Evolutionary conservation across 2,888 invertebrate genomes (phyloP).

Genomic region (Andrena flavipes): DNA sequence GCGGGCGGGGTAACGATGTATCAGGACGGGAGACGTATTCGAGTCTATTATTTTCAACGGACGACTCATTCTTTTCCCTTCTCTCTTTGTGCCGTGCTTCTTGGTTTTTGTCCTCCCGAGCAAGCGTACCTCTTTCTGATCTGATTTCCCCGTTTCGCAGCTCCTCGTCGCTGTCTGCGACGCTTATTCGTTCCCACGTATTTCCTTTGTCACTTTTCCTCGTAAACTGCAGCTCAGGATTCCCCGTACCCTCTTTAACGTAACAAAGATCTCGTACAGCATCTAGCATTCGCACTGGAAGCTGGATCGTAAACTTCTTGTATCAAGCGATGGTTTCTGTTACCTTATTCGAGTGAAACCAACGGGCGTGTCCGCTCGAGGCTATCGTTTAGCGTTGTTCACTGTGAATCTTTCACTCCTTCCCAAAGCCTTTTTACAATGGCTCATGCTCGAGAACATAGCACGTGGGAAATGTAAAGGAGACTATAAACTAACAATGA

Average conservation of each 20-base stretch:
- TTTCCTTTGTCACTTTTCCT: constrained; percentile 7
- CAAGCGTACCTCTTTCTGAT: constrained; percentile 22
- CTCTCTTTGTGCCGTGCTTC: background rate
- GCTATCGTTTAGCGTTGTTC: no score
- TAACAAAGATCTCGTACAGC: background rate
- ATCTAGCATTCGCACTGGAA: background rate
- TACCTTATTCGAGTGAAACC: background rate
- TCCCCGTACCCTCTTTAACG: background rate
- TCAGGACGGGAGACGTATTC: constrained; percentile 47
- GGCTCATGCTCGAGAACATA: background rate
- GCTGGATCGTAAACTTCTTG: background rate
- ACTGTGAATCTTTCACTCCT: constrained; percentile 9
- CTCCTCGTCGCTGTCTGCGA: constrained; percentile 3
- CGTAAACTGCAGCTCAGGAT: constrained; percentile 1
- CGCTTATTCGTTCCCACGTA: background rate
- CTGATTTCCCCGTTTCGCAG: constrained; percentile 31
- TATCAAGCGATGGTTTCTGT: background rate
- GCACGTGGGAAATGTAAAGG: constrained; percentile 1
- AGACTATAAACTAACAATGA: background rate
- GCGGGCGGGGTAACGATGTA: constrained; percentile 39
- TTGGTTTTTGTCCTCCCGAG: background rate
- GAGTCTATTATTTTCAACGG: constrained; percentile 58
- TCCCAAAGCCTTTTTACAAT: background rate
- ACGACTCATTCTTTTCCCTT: constrained; percentile 18
- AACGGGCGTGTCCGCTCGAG: background rate